phyloP scores from a whole-genome alignment of 2,888 invertebrate genomes.

The Sinotaia quadrata region DNA sequence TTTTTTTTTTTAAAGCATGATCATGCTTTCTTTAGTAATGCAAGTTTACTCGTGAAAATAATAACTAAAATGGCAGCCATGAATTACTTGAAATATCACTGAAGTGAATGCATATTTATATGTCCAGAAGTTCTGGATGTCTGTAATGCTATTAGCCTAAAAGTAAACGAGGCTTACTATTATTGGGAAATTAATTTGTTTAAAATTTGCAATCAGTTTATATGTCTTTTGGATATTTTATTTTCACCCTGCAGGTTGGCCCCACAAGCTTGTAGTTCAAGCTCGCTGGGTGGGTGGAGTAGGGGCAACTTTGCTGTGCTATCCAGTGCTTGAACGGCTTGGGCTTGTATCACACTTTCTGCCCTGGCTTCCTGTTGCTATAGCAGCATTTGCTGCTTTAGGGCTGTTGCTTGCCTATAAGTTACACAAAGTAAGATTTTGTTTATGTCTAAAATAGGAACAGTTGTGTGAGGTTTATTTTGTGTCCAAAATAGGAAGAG shows the following conservation, averaged over 20 bases:
- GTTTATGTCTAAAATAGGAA: neutral
- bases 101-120: too few relatives aligned
- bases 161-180: too few relatives aligned
- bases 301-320: conserved; percentile 53
- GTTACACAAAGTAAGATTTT: conserved; percentile 45
- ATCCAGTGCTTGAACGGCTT: conserved; percentile 55
- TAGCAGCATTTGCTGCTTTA: conserved; percentile 55
- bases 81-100: too few relatives aligned
- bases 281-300: conserved; percentile 56
- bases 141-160: too few relatives aligned
- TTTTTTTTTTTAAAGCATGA: too few relatives aligned
- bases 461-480: neutral
- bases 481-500: too few relatives aligned
- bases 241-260: conserved; percentile 49
- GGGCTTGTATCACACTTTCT: conserved; percentile 60
- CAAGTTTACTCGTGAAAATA: too few relatives aligned
- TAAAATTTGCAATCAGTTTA: neutral
- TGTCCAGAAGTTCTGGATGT: too few relatives aligned
- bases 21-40: too few relatives aligned
- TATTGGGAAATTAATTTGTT: neutral
- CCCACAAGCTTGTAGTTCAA: conserved; percentile 46
- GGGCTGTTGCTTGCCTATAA: conserved; percentile 57
- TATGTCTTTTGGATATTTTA: neutral
- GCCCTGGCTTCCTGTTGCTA: conserved; percentile 60
- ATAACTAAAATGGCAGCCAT: too few relatives aligned